These are phyloP conservation scores for Scatophagus argus DNA, from an alignment of 2,113 vertebrate species.

Conservation along the genomic window DNA sequence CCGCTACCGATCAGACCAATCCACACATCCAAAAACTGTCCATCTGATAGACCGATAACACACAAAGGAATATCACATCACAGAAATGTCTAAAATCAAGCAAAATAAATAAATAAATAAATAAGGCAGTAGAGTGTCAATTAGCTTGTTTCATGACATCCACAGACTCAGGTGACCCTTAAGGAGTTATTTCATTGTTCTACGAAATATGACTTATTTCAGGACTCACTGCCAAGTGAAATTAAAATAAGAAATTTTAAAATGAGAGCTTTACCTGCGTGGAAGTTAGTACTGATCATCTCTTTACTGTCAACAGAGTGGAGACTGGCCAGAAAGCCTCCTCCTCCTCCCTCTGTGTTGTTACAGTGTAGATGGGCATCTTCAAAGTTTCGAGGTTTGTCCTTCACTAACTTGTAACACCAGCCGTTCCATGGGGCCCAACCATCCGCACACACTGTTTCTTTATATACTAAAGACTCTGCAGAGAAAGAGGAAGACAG, in stretches of 20 bases:
- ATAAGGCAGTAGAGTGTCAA: neutral
- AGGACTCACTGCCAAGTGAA: neutral
- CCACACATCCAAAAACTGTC: slow-evolving; percentile 85
- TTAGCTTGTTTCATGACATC: neutral
- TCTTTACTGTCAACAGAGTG: slow-evolving; percentile 91
- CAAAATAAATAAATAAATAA: too few species aligned
- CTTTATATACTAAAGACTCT: slow-evolving; percentile 86
- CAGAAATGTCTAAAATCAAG: neutral
- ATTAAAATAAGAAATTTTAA: neutral
- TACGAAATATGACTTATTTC: neutral
- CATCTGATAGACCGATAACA: slow-evolving; percentile 70
- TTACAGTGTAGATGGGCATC: slow-evolving; percentile 80
- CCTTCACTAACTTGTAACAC: slow-evolving; percentile 87
- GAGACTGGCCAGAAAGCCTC: slow-evolving; percentile 86
- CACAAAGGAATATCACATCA: neutral
- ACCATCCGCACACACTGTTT: slow-evolving; percentile 84
- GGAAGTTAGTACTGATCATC: slow-evolving; percentile 87
- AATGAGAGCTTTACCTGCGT: slow-evolving; percentile 73
- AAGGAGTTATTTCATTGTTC: neutral
- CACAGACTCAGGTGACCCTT: neutral
- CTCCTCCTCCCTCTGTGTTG: slow-evolving; percentile 54
- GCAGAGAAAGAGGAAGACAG: slow-evolving; percentile 8
- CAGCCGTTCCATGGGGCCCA: slow-evolving; percentile 90
- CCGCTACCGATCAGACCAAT: slow-evolving; percentile 86
- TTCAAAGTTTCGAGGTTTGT: slow-evolving; percentile 65